Percentiles rank a stretch among this genome's conserved stretches.
Evolutionary conservation across 2,797 vertebrate species (phyloP).

Genomic region (Chaenodraco wilsoni): DNA sequence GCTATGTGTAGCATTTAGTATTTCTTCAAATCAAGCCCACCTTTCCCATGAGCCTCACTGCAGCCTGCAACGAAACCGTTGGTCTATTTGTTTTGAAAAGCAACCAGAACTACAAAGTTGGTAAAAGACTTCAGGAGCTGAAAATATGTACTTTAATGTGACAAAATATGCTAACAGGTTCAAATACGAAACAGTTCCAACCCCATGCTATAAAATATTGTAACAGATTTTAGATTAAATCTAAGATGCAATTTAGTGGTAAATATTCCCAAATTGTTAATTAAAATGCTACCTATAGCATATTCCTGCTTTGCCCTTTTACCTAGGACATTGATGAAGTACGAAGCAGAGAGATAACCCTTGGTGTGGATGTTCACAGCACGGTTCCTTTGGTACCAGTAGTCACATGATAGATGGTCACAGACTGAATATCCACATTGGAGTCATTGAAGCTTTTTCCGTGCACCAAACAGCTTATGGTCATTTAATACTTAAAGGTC

Average conservation of each 20-base stretch:
- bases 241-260: neutral
- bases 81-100: neutral
- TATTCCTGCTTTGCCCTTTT: slow-evolving; percentile 6
- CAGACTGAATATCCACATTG: neutral
- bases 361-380: neutral
- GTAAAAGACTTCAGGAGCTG: neutral
- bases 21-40: neutral
- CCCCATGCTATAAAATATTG: neutral
- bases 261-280: neutral
- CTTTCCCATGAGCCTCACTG: neutral
- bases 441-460: neutral
- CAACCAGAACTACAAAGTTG: neutral
- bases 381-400: neutral
- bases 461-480: neutral
- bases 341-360: neutral
- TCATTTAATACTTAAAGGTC: no score
- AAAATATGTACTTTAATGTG: neutral
- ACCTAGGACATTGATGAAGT: neutral
- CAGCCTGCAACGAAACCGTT: neutral
- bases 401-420: slow-evolving; percentile 6
- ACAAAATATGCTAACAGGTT: neutral
- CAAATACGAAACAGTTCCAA: neutral
- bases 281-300: slow-evolving; percentile 22
- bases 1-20: slow-evolving; percentile 21
- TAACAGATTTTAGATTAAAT: neutral